Base-by-base conservation (phyloP, 2,113 vertebrate genomes). In the Furnarius figulus region DNA sequence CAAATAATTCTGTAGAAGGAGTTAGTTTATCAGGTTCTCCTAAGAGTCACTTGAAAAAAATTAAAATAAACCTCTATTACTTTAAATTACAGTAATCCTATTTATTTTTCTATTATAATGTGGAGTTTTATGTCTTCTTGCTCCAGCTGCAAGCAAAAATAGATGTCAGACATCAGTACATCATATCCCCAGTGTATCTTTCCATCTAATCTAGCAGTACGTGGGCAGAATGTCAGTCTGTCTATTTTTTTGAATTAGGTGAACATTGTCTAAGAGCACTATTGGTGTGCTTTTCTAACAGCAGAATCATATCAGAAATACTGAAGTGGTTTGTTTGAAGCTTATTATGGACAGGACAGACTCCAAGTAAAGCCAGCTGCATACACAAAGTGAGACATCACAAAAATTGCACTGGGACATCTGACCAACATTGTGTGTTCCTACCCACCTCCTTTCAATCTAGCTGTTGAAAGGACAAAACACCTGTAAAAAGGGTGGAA, bases 271-370 rank as follows among this genome's bases (percentile, higher is more conserved):
- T 52, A 82, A 72, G 47, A 82, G 5, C 30, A 68, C 21, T 39
- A 5, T 2, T 75, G 35, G 3, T 30, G 18, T 59, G 47, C 50
- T 85, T 86, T 89, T 67, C 39, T 59, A 81, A 72, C 46, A 59
- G n/a, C 37, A 59, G 31, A 94, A 22, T 61, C 19, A 33, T 85
- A 84, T 71, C 39, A 79, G 70, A 96, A 82, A 52, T 63, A 59
- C 44, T 87, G 81, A 91, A 87, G 27, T 47, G 82, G 89, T 95
- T 87, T 87, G 47, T 18, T 33, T 89, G 87, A 87, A 94, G 70
- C 77, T 96, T 89, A 79, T 35, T 68, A 52, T 93, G 39, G 22
- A 30, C 0, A 0, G 52, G 40, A 71, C 33, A 74, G 47, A 55
- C 23, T 50, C 31, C 35, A 91, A 35, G 21, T 78, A 22, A 35